A percentile compares a stretch with the other conserved stretches of the same genome.
Conservation (phyloP, 2,113 vertebrate genomes). For the Pedetes capensis region DNA sequence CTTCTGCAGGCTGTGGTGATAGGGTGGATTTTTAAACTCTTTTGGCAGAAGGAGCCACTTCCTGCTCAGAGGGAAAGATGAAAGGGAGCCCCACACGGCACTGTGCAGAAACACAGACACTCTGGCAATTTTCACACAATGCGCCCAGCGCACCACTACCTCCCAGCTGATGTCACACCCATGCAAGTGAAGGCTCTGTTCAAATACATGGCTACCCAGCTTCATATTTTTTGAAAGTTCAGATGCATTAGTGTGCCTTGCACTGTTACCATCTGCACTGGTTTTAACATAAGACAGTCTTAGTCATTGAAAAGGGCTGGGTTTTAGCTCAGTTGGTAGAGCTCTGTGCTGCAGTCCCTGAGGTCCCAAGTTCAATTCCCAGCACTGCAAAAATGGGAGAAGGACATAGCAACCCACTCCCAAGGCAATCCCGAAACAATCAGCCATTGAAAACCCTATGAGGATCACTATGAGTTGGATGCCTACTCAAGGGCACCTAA, state of each 20-base stretch:
- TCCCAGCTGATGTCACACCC: neutral
- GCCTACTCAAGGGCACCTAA: no score
- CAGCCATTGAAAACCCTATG: no score
- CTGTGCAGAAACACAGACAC: neutral
- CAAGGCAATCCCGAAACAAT: no score
- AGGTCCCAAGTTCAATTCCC: no score
- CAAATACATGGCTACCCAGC: neutral
- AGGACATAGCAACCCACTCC: no score
- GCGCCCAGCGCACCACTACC: neutral
- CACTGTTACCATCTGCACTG: neutral
- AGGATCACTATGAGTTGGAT: no score
- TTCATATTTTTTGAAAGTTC: neutral
- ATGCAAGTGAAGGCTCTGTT: neutral
- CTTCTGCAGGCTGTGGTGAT: conserved; percentile 52
- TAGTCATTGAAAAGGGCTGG: neutral
- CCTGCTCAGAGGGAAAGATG: conserved; percentile 61
- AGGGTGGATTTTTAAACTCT: conserved; percentile 61
- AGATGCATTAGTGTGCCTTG: neutral
- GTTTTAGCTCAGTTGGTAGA: no score
- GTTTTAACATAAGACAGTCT: neutral
- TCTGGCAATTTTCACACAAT: neutral
- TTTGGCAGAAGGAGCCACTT: conserved; percentile 64
- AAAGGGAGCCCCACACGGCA: conserved; percentile 57
- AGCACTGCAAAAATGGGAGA: no score
- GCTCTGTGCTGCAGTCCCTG: no score